A percentile compares a stretch with the other conserved stretches of the same genome.
These are phyloP conservation scores for Rhinoptilus africanus DNA, from an alignment of 2,113 vertebrate species.

Conservation along the genomic window DNA sequence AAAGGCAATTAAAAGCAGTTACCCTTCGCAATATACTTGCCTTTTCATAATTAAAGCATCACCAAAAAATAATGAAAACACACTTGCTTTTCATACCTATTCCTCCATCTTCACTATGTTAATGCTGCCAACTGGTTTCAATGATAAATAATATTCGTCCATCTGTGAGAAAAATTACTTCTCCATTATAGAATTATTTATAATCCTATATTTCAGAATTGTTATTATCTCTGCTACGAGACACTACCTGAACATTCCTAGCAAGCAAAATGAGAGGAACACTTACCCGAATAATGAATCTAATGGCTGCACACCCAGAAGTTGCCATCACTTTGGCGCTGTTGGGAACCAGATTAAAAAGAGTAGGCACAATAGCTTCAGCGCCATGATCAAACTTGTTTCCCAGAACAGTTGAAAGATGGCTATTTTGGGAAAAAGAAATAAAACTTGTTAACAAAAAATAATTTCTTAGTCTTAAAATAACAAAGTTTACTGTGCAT, in stretches of 20 bases:
- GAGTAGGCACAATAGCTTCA: conserved; percentile 93
- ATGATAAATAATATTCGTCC: not conserved
- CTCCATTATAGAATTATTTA: not conserved
- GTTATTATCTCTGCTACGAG: not conserved
- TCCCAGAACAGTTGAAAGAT: conserved; percentile 90
- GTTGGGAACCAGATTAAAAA: conserved; percentile 98
- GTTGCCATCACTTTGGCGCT: conserved; percentile 97
- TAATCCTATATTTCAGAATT: not conserved
- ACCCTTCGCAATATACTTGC: not conserved
- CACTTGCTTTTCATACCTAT: not conserved
- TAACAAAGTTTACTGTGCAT: not conserved
- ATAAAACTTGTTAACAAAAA: not conserved
- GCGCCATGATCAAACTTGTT: conserved; percentile 97
- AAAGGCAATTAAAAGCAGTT: not conserved
- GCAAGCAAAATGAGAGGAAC: not conserved
- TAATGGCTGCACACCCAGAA: conserved; percentile 92
- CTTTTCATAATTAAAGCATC: not conserved
- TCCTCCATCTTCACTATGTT: not conserved
- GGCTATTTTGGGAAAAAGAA: conserved; percentile 69
- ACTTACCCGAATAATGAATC: conserved; percentile 93
- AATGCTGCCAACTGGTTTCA: not conserved
- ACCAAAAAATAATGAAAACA: not conserved
- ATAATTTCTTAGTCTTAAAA: not conserved
- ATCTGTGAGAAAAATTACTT: not conserved
- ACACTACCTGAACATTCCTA: not conserved